Base-by-base conservation (phyloP, 2,113 vertebrate genomes). In the Eudyptes chrysolophus region DNA sequence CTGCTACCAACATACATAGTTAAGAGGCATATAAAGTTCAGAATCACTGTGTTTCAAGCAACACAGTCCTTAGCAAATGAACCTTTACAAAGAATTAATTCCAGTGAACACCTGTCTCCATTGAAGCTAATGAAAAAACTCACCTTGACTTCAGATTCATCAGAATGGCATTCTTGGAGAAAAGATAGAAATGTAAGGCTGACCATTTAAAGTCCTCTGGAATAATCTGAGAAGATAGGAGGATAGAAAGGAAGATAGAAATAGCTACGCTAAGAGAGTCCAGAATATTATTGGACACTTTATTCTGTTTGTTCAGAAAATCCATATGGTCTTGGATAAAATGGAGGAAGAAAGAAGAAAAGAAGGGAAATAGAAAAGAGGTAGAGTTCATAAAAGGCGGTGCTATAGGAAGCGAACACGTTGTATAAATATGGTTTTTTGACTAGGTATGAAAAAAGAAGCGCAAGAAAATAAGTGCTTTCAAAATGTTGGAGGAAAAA, bases 331-430 rank as follows among this genome's bases (percentile, higher is more conserved):
- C 51, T 54, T 70, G 9, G 8, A 61, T 60, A 61, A 89, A 92
- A 57, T 16, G 2, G 24, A 89, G 22, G 7, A 61, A 78, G 34
- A 71, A 55, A 72, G 24, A 74, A 49, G 11, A 76, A 75, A 70
- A 7, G 13, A 79, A 51, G 2, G 5, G n/a, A 85, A 60, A 55
- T 16, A 71, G 25, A 48, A 81, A 70, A 79, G 13, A 71, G 27
- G 5, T 4, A 92, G n/a, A 58, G 9, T 46, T 58, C 26, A 68
- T 26, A 52, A 87, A 55, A 0, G 70, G 3, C 14, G 16, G 25
- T 46, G 7, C 4, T 54, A 17, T 24, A 49, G n/a, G 64, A 80
- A 96, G 13, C 0, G 4, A 82, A 42, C 3, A 32, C 0, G 1
- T n/a, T 46, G 4, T 10, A 44, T 58, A 90, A 75, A 78, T 61